Conservation (phyloP, 1,140 invertebrate genomes). For the Caerostris darwini region DNA sequence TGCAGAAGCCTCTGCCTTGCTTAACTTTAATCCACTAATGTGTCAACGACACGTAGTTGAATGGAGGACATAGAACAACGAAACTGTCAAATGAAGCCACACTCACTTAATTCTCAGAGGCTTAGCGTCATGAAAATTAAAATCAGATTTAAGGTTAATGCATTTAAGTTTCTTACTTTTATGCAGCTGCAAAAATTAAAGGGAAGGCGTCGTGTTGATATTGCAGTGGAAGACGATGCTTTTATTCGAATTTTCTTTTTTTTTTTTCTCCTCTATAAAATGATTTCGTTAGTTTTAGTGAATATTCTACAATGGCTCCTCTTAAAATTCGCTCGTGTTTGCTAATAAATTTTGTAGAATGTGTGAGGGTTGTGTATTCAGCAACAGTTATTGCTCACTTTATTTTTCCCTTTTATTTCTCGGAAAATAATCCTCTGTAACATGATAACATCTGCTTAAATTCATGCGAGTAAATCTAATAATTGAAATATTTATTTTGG, state of each 20-base stretch:
- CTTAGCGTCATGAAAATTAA: conserved; percentile 27
- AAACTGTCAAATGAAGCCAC: conserved; percentile 8
- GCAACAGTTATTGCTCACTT: too few relatives aligned
- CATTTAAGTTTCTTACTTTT: neutral
- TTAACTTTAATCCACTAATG: conserved; percentile 19
- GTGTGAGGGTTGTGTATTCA: too few relatives aligned
- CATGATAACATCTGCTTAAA: too few relatives aligned
- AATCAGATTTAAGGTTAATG: neutral
- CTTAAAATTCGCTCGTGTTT: neutral
- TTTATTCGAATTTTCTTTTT: neutral
- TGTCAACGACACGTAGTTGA: neutral
- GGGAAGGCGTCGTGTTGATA: neutral
- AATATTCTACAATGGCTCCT: too few relatives aligned
- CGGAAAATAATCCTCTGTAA: too few relatives aligned
- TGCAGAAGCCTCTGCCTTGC: neutral
- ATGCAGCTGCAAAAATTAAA: neutral
- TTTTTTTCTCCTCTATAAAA: neutral
- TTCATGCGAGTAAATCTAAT: too few relatives aligned
- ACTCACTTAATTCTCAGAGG: neutral
- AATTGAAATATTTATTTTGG: too few relatives aligned
- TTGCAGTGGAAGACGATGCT: neutral
- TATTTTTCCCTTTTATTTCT: too few relatives aligned
- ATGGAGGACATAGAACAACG: neutral
- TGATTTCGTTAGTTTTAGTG: too few relatives aligned
- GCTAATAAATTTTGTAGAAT: neutral